A percentile compares a stretch with the other conserved stretches of the same genome.
phyloP scores from a whole-genome alignment of 2,113 vertebrate species.

The Austrofundulus limnaeus region DNA sequence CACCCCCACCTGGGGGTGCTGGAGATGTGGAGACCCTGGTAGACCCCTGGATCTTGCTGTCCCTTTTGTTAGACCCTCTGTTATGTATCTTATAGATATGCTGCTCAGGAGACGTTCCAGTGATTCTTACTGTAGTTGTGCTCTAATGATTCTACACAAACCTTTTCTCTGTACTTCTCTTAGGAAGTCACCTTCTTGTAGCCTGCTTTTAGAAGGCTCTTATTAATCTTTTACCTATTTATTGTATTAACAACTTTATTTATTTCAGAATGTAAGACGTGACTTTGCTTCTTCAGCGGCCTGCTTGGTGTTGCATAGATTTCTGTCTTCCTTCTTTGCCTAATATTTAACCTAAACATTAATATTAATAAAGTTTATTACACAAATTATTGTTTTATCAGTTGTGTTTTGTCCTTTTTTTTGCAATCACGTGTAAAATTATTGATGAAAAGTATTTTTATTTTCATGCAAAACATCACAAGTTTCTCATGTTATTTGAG shows the following conservation, averaged over 20 bases:
- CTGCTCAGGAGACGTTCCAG: constrained; percentile 84
- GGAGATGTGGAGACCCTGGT: constrained; percentile 92
- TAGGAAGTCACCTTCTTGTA: constrained; percentile 85
- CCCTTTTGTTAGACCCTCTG: constrained; percentile 75
- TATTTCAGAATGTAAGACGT: constrained; percentile 76
- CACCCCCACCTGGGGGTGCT: constrained; percentile 74
- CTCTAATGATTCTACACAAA: constrained; percentile 81
- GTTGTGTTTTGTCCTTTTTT: background rate
- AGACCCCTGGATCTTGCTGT: constrained; percentile 57
- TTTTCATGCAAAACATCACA: too few relatives aligned
- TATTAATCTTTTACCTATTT: constrained; percentile 85
- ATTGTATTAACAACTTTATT: constrained; percentile 86
- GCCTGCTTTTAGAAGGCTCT: constrained; percentile 93
- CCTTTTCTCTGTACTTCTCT: constrained; percentile 85
- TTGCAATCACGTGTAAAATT: background rate
- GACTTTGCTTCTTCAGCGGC: constrained; percentile 47
- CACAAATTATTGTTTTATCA: background rate
- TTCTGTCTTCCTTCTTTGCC: constrained; percentile 44
- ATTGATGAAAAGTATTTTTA: background rate
- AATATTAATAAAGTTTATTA: constrained; percentile 66
- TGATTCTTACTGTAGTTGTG: constrained; percentile 71
- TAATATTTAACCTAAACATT: constrained; percentile 78
- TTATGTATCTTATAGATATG: constrained; percentile 97
- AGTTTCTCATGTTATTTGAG: too few relatives aligned
- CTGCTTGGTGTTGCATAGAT: constrained; percentile 53